phyloP scores from a whole-genome alignment of 92 coral and sea anemone species.

The Ricordea florida region DNA sequence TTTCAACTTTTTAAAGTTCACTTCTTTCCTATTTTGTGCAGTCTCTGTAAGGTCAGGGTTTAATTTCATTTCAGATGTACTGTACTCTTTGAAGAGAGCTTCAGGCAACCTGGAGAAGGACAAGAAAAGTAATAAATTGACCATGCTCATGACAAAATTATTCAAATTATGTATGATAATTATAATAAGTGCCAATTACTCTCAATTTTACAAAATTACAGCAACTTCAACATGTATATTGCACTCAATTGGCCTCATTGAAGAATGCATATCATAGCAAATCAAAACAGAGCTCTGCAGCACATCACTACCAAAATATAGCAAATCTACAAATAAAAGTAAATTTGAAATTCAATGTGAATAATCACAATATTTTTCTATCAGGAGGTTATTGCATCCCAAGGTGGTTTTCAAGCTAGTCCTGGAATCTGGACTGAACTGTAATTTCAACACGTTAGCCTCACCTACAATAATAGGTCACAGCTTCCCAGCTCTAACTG shows the following conservation, averaged over 20 bases:
- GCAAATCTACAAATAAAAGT: too few relatives aligned
- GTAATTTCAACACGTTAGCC: neutral
- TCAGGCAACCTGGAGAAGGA: slow-evolving; percentile 56
- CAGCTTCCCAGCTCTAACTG: neutral
- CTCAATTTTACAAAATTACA: neutral
- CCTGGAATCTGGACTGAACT: too few relatives aligned
- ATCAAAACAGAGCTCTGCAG: too few relatives aligned
- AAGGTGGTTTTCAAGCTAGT: too few relatives aligned
- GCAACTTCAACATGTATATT: too few relatives aligned
- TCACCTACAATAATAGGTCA: neutral
- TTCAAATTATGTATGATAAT: neutral
- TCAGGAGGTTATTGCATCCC: too few relatives aligned
- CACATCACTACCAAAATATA: too few relatives aligned
- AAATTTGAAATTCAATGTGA: too few relatives aligned
- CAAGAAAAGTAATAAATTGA: neutral
- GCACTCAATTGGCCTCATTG: too few relatives aligned
- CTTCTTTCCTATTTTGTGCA: slow-evolving; percentile 11
- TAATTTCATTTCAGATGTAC: slow-evolving; percentile 57
- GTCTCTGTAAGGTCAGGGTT: slow-evolving; percentile 52
- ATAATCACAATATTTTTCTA: too few relatives aligned
- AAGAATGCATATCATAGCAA: too few relatives aligned
- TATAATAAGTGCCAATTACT: too few relatives aligned
- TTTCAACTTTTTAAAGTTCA: slow-evolving; percentile 38
- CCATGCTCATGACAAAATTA: neutral
- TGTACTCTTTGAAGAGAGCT: slow-evolving; percentile 63